Percentiles rank a stretch among this genome's conserved stretches.
phyloP scores from a whole-genome alignment of 2,888 invertebrate species.

The Lithophane leautieri region DNA sequence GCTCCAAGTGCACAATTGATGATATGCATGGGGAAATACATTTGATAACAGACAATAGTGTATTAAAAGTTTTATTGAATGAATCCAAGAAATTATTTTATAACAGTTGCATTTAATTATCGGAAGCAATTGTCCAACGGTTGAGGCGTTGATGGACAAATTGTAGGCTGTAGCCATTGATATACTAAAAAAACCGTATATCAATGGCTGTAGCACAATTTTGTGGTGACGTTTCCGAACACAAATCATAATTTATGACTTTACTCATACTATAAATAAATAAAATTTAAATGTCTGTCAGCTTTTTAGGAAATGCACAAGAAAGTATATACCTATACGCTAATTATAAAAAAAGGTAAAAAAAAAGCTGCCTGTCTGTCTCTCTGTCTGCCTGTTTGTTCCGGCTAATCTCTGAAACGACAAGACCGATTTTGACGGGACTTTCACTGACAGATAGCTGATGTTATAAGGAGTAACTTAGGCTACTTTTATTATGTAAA shows the following conservation, averaged over 20 bases:
- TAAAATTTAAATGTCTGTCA: too few species aligned
- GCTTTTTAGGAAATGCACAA: too few species aligned
- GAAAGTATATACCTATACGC: too few species aligned
- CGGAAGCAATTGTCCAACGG: conserved; percentile 43
- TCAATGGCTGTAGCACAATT: background rate
- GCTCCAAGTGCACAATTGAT: conserved; percentile 71
- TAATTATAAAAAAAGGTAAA: too few species aligned
- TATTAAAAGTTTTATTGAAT: conserved; percentile 69
- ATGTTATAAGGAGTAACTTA: too few species aligned
- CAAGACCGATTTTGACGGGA: too few species aligned
- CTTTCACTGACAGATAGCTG: too few species aligned
- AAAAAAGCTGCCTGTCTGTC: too few species aligned
- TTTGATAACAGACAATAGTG: conserved; percentile 67
- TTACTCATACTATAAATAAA: background rate
- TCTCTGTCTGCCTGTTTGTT: too few species aligned
- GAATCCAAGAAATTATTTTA: conserved; percentile 44
- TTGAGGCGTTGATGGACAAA: conserved; percentile 16
- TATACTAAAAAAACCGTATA: too few species aligned
- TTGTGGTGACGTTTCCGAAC: conserved; percentile 23
- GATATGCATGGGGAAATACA: conserved; percentile 68
- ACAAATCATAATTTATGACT: background rate
- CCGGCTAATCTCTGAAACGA: too few species aligned
- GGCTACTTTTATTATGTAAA: too few species aligned
- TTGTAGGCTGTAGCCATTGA: conserved; percentile 5
- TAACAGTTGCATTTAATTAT: conserved; percentile 32